phyloP scores from a whole-genome alignment of 2,888 invertebrate genomes.

The Heliconius aoede region DNA sequence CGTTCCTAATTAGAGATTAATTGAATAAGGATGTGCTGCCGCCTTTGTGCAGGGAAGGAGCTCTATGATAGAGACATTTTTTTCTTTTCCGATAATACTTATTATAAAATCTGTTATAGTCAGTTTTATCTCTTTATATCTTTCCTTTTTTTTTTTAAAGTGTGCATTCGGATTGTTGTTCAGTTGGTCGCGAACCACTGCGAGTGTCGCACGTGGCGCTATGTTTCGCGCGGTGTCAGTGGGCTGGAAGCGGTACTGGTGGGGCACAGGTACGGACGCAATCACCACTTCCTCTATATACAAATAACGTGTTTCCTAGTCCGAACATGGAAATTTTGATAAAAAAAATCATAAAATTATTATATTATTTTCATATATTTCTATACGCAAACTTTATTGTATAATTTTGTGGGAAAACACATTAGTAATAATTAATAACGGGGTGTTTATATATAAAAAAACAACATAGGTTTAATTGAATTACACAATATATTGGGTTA shows the following conservation, averaged over 20 bases:
- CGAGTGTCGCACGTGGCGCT: constrained; percentile 69
- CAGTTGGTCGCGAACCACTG: constrained; percentile 75
- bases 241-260: constrained; percentile 80
- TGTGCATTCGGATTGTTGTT: constrained; percentile 43
- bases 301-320: constrained; percentile 54
- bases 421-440: background rate
- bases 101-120: background rate
- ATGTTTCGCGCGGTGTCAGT: constrained; percentile 79
- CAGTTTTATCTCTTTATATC: background rate
- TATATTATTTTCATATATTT: background rate
- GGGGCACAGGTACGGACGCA: constrained; percentile 81
- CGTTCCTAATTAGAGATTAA: constrained; percentile 80
- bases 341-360: background rate
- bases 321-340: too few species aligned
- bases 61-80: constrained; percentile 6
- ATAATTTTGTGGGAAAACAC: background rate
- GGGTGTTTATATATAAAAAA: background rate
- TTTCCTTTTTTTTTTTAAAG: constrained; percentile 16
- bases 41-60: constrained; percentile 21
- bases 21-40: constrained; percentile 70
- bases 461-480: background rate
- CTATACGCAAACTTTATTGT: background rate
- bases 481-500: constrained; percentile 25
- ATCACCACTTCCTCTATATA: constrained; percentile 72
- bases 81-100: background rate